Evolutionary conservation across 2,797 vertebrate species (phyloP), one percentile per base, ranked within the genome.

Genomic region (Harpagifer antarcticus): DNA sequence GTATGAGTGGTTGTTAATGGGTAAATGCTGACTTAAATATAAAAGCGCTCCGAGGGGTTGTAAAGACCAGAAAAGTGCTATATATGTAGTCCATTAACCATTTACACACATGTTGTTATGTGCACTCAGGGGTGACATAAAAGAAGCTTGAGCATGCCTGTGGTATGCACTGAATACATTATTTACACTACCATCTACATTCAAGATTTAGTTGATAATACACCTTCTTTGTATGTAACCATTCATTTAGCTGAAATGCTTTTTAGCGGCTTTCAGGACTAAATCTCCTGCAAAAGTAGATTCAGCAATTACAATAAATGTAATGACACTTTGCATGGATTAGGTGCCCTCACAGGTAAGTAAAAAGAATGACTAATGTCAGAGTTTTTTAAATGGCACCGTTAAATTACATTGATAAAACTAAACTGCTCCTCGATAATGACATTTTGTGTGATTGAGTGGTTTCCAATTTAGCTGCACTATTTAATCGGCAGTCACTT

Each of bases 401-500:
- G 50, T 44, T 63, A 58, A 82, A 79, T 81, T 54, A 72, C 60
- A 73, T 27, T 75, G 61, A 83, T 73, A 72, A 81, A 85, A 85
- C 64, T 65, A 81, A 86, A 81, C 70, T 43, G 63, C 76, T 70
- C 75, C 74, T 74, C 44, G 5, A 84, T 86, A 84, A 79, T 72
- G 52, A 66, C 64, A 78, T 50, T 47, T 56, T n/a, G 40, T 69
- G 49, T 54, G 78, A 83, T 59, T 50, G 58, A 72, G 66, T 72
- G 79, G 49, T 49, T 60, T 53, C 68, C 77, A 82, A 69, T 82
- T 79, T 72, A 72, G 62, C 52, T 17, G 56, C n/a, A 79, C 86
- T 84, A 76, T 56, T 76, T 82, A 79, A 81, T 44, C 59, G 53
- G 50, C 59, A 81, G 81, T 87, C 86, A 81, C 81, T 82, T 84